Evolutionary conservation across 1,140 invertebrate species (phyloP), one percentile per base, ranked within the genome.

Genomic region (Pogonomyrmex barbatus): DNA sequence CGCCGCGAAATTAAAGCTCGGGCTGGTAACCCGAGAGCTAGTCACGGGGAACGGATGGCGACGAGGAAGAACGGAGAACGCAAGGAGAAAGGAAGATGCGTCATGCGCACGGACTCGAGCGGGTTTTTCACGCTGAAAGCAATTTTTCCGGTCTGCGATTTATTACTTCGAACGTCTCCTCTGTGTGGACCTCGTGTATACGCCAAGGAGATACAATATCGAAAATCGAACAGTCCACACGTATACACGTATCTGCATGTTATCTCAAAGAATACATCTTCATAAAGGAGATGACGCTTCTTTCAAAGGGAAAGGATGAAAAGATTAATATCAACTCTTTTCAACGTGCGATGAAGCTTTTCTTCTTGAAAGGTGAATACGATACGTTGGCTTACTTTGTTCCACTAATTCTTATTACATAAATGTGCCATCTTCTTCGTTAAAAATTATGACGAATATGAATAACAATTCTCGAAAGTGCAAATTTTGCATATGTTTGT

Each of bases 1-100:
- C 63, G 71, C 71, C 82, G 54, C 87, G 86, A 92, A 92, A 93
- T 92, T 89, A 92, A 92, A 92, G 89, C 85, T 87, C 82, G 24
- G 36, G 9, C 77, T 58, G 10, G 10, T 77, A 30, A 52, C 45
- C 47, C 58, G 73, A 87, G 68, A 86, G 75, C 33, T 58, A 81
- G 62, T 84, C 71, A 76, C 79, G 76, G 87, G 84, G 39, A 58
- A 58, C 45, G 33, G 47, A 60, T n/a, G 77, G 39, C 30, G 42
- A 56, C 3, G 10, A 17, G 8, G 63, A n/a, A 12, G 24, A 47
- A n/a, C 24, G 24, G 36, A 54, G 39, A 5, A 62, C 10, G 39
- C 52, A 56, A 70, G 50, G 17, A 62, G 42, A 78, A 60, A 30
- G 9, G 10, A 56, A 62, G 45, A 85, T 33, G 9, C 36, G 54